Conservation (phyloP, 2,888 invertebrate genomes). For the Scelioninae gen. 1 region DNA sequence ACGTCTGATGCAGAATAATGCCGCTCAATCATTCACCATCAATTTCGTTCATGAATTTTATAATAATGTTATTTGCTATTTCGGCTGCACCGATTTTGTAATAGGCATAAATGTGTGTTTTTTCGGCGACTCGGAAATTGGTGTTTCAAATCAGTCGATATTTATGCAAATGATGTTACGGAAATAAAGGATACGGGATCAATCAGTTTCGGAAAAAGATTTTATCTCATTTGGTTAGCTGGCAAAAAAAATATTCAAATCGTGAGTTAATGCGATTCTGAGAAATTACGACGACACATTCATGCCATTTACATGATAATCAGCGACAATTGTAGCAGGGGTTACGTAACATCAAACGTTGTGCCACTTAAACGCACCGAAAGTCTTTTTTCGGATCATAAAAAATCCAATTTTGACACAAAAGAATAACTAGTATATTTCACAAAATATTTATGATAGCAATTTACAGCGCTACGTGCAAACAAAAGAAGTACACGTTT, state of each 20-base stretch:
- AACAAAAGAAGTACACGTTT: slow-evolving; percentile 47
- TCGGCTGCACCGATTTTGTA: slow-evolving; percentile 2
- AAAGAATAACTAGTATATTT: slow-evolving; percentile 50
- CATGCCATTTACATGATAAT: slow-evolving; percentile 47
- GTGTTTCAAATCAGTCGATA: background rate
- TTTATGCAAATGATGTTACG: slow-evolving; percentile 26
- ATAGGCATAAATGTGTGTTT: background rate
- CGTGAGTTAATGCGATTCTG: slow-evolving; percentile 18
- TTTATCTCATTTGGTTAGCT: too few species aligned
- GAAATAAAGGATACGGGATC: background rate
- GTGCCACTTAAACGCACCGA: slow-evolving; percentile 8
- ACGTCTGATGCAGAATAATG: slow-evolving; percentile 15
- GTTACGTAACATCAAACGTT: slow-evolving; percentile 37
- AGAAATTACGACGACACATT: slow-evolving; percentile 14
- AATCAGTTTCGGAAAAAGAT: slow-evolving; percentile 6
- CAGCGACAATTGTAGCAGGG: slow-evolving; percentile 4
- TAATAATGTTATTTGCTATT: slow-evolving; percentile 31
- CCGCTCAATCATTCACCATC: slow-evolving; percentile 31
- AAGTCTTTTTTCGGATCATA: slow-evolving; percentile 13
- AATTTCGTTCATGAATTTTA: slow-evolving; percentile 29
- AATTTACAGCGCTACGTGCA: slow-evolving; percentile 40
- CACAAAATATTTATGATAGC: slow-evolving; percentile 54
- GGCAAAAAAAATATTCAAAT: slow-evolving; percentile 23
- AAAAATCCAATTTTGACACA: slow-evolving; percentile 6
- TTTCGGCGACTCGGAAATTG: background rate